phyloP scores from a whole-genome alignment of 1,140 invertebrate species.

The Bombus pascuorum region DNA sequence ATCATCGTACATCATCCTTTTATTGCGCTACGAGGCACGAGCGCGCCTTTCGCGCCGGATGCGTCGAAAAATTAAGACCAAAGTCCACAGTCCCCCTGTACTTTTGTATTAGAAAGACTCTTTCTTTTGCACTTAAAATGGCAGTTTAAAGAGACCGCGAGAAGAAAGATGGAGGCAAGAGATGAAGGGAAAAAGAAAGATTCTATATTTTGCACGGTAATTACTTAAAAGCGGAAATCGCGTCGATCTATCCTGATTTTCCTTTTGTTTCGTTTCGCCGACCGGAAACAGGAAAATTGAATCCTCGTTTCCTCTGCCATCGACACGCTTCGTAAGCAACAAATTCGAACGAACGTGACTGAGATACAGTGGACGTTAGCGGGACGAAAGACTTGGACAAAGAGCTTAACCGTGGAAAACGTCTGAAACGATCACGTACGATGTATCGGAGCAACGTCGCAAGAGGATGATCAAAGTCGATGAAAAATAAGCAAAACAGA shows the following conservation, averaged over 20 bases:
- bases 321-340: conserved; percentile 64
- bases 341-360: conserved; percentile 32
- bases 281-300: conserved; percentile 74
- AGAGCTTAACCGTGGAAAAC: not conserved
- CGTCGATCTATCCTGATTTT: conserved; percentile 26
- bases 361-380: not conserved
- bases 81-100: too few species aligned
- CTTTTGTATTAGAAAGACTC: too few species aligned
- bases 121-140: too few species aligned
- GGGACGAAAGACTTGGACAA: not conserved
- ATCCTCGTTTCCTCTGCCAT: conserved; percentile 67
- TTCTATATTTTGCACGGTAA: not conserved
- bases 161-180: not conserved
- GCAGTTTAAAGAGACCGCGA: conserved; percentile 18
- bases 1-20: too few species aligned
- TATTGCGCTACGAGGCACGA: too few species aligned
- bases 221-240: conserved; percentile 31
- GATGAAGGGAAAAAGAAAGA: not conserved
- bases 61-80: too few species aligned
- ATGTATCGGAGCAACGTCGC: not conserved
- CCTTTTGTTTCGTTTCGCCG: conserved; percentile 55
- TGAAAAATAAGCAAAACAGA: too few species aligned
- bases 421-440: not conserved
- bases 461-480: not conserved
- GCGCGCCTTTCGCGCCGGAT: too few species aligned